Base-by-base conservation (phyloP, 2,888 invertebrate species). In the Polydrusus pterygomalis region DNA sequence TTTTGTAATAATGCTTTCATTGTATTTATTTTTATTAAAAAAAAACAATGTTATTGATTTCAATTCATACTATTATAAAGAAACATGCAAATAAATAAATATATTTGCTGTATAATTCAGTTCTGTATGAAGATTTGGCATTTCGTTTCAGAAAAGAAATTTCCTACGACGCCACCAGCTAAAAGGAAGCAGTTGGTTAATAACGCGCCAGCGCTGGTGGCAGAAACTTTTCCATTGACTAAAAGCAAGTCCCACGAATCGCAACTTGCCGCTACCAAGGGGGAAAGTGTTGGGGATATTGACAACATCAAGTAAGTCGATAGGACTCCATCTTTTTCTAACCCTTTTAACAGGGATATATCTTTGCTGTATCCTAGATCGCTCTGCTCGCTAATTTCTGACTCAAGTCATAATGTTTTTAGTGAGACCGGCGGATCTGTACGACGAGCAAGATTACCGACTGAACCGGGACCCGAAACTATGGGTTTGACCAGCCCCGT, bases 211-310 rank as follows among this genome's bases (percentile, higher is more conserved):
- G 86, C 84, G 67, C 85, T 90, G 71, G 84, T 89, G 81, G 89
- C 90, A 17, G 91, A 89, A 79, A 87, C 87, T 65, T 91, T 88
- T 84, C 93, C 95, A 11, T 90, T 97, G 81, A 95, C 94, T 75
- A 96, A 97, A 88, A 97, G 97, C 78, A 94, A 95, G 85, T 97
- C 97, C 54, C 96, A 97, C 87, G 97, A 97, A 89, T 96, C 96
- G 13, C 96, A 97, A 87, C 90, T 96, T 77, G 94, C 92, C 8
- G 93, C 91, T 67, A 91, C 91, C 85, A 89, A 91, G 83, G 89
- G 91, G 77, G 92, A 92, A 88, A 79, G 71, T 69, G 79, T 77
- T 60, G 78, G 78, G 11, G 84, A 83, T 34, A 58, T 78, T 10
- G 79, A 78, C 51, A 74, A 78, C 56, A 63, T 81, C 47, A 81